These are phyloP conservation scores for Forbesichthys papilliferus DNA, from an alignment of 2,113 vertebrate genomes.

Conservation along the genomic window DNA sequence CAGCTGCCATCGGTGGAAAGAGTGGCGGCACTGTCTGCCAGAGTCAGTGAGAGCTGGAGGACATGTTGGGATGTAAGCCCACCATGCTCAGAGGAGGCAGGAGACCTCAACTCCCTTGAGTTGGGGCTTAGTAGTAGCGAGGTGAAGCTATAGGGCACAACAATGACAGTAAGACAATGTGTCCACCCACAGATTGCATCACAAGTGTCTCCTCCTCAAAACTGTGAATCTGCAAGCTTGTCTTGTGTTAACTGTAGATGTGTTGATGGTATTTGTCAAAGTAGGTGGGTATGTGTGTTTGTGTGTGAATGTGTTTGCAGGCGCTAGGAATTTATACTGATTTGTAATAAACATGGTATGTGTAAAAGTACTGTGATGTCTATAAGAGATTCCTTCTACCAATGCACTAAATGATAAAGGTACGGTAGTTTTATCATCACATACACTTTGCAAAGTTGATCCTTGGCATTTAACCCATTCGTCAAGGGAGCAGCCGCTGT, in stretches of 20 bases:
- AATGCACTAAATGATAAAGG: too few species aligned
- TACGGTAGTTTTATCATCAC: too few species aligned
- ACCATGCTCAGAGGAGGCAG: not conserved
- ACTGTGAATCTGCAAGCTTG: slow-evolving; percentile 14
- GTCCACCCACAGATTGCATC: slow-evolving; percentile 4
- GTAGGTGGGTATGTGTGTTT: slow-evolving; percentile 1
- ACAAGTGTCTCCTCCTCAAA: slow-evolving; percentile 5
- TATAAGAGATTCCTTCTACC: too few species aligned
- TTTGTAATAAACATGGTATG: not conserved
- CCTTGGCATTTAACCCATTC: too few species aligned
- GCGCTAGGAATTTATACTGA: too few species aligned
- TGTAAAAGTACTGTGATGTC: too few species aligned
- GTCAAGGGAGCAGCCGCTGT: too few species aligned
- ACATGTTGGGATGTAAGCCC: not conserved
- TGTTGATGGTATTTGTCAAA: slow-evolving; percentile 13
- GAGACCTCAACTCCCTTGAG: slow-evolving; percentile 12
- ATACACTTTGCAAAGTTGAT: too few species aligned
- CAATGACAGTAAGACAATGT: slow-evolving; percentile 2
- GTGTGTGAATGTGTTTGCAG: slow-evolving; percentile 1
- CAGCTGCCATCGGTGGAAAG: slow-evolving; percentile 67
- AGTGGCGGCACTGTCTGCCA: slow-evolving; percentile 60
- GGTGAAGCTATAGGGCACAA: not conserved
- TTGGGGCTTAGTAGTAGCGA: slow-evolving; percentile 12
- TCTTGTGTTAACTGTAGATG: slow-evolving; percentile 2
- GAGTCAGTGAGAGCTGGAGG: slow-evolving; percentile 53